Evolutionary conservation across 2,797 vertebrate genomes (phyloP).

Genomic region (Rhyacichthys aspro): DNA sequence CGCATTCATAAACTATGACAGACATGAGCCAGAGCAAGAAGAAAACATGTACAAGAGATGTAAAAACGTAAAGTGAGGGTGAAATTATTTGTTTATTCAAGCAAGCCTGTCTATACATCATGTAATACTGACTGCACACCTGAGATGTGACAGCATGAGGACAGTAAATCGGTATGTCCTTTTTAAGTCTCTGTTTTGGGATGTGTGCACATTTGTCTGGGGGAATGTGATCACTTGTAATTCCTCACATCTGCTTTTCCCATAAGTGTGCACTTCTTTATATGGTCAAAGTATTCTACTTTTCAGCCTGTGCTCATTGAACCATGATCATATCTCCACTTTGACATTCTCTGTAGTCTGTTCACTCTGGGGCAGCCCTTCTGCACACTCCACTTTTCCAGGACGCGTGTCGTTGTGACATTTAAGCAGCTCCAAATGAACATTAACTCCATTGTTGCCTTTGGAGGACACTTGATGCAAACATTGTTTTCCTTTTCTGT

Average conservation of each 20-base stretch:
- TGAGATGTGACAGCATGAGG: constrained; percentile 45
- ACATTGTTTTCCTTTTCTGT: constrained; percentile 25
- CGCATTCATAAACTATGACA: constrained; percentile 46
- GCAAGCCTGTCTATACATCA: constrained; percentile 6
- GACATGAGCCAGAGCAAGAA: constrained; percentile 21
- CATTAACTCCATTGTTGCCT: constrained; percentile 33
- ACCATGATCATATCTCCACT: constrained; percentile 27
- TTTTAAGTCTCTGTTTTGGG: constrained; percentile 54
- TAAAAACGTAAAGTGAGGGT: constrained; percentile 8
- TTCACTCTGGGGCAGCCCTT: constrained; percentile 1
- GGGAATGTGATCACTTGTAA: constrained; percentile 61
- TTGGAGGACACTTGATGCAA: constrained; percentile 29
- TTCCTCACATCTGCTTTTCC: constrained; percentile 67
- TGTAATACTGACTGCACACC: constrained; percentile 17
- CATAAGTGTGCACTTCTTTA: constrained; percentile 60
- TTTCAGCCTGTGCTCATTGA: constrained; percentile 51
- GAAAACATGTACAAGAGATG: constrained; percentile 6
- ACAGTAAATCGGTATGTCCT: constrained; percentile 47
- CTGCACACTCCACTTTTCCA: background rate
- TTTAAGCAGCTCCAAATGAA: constrained; percentile 21
- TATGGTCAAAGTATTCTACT: constrained; percentile 65
- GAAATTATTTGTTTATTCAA: constrained; percentile 37
- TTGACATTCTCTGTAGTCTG: constrained; percentile 10
- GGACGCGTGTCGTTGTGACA: constrained; percentile 21
- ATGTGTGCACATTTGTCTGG: constrained; percentile 29